A percentile compares a stretch with the other conserved stretches of the same genome.
These are phyloP conservation scores for Lindbergichthys nudifrons DNA, from an alignment of 2,797 vertebrate species.

Conservation along the genomic window DNA sequence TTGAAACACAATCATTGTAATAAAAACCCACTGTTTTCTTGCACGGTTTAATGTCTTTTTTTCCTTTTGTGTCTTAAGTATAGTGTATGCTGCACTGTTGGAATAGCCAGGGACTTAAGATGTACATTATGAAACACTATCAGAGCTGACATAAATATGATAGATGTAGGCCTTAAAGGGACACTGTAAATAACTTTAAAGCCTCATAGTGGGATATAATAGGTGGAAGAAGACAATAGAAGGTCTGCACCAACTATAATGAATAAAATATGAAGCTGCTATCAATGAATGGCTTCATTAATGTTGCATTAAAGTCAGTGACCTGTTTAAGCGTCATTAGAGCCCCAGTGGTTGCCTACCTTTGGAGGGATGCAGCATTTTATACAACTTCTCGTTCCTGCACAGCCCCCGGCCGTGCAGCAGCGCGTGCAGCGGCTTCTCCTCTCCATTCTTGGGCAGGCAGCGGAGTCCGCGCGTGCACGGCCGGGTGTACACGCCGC, in stretches of 20 bases:
- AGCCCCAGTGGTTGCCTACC: slow-evolving; percentile 62
- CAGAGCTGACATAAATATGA: background rate
- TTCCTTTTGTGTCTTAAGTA: too few relatives aligned
- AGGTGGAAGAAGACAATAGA: background rate
- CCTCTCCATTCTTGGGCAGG: slow-evolving; percentile 92
- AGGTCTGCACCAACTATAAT: background rate
- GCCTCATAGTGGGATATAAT: background rate
- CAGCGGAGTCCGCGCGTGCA: slow-evolving; percentile 93
- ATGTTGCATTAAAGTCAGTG: background rate
- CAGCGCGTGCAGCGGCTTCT: slow-evolving; percentile 95
- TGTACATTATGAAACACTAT: background rate
- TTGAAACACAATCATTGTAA: background rate
- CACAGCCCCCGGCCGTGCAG: slow-evolving; percentile 93
- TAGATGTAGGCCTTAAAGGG: background rate
- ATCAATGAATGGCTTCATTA: slow-evolving; percentile 10
- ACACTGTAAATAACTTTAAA: background rate
- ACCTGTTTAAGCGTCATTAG: background rate
- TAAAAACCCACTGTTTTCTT: background rate
- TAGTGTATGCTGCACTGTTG: too few relatives aligned
- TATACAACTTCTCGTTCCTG: slow-evolving; percentile 91
- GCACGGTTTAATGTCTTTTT: too few relatives aligned
- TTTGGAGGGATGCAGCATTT: slow-evolving; percentile 78
- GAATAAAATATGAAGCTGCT: background rate
- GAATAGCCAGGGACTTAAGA: too few relatives aligned
- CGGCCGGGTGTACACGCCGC: slow-evolving; percentile 95